These are phyloP conservation scores for Hydractinia echinata DNA, from an alignment of 30 jellyfish, hydroid and myxozoan genomes.

Conservation along the genomic window DNA sequence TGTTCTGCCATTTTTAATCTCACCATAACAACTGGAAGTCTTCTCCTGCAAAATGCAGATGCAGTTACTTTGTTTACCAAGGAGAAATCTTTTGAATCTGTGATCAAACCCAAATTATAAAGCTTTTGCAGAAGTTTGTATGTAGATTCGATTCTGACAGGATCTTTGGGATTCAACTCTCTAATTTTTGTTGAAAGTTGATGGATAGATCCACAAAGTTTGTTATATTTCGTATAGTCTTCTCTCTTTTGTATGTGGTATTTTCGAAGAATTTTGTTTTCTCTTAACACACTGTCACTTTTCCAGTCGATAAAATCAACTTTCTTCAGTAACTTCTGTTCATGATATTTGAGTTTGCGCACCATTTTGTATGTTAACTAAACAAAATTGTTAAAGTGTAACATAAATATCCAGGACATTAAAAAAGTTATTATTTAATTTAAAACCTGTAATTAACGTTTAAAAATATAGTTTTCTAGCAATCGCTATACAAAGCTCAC, in stretches of 20 bases:
- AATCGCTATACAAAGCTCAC: too few species aligned
- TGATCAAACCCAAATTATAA: conserved; percentile 76
- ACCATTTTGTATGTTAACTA: conserved; percentile 49
- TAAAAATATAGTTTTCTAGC: too few species aligned
- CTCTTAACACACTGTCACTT: conserved; percentile 66
- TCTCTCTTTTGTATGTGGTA: conserved; percentile 89
- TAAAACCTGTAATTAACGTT: too few species aligned
- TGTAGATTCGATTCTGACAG: conserved; percentile 74
- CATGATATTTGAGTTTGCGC: conserved; percentile 84
- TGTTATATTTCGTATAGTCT: conserved; percentile 88
- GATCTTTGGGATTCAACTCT: conserved; percentile 83
- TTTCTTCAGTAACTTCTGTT: conserved; percentile 80
- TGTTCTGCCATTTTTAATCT: conserved; percentile 96
- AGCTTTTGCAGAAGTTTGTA: conserved; percentile 65
- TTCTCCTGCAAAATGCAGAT: conserved; percentile 84
- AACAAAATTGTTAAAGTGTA: not conserved
- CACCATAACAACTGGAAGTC: conserved; percentile 93
- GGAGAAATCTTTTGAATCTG: conserved; percentile 54
- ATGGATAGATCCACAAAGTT: conserved; percentile 55
- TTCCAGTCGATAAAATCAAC: conserved; percentile 94
- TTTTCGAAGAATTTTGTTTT: conserved; percentile 66
- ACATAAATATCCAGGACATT: too few species aligned
- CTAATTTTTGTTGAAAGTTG: conserved; percentile 72
- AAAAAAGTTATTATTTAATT: too few species aligned
- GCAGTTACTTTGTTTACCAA: conserved; percentile 65